phyloP scores from a whole-genome alignment of 2,113 vertebrate species.

The Mesoclemmys tuberculata region DNA sequence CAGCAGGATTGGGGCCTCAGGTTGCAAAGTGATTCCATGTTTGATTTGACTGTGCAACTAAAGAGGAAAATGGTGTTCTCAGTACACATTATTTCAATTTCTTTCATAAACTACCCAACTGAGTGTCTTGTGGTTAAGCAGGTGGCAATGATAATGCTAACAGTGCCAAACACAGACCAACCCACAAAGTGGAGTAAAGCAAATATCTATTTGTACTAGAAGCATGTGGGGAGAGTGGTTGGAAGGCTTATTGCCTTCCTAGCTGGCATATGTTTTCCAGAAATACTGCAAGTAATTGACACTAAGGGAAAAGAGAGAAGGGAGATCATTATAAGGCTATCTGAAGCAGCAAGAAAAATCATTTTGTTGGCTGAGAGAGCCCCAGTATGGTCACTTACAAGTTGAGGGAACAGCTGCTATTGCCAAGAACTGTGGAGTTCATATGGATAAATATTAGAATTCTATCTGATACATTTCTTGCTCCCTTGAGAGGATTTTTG shows the following conservation, averaged over 20 bases:
- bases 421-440: not conserved
- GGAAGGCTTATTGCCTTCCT: conserved; percentile 8
- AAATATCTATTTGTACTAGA: conserved; percentile 17
- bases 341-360: not conserved
- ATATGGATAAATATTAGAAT: not conserved
- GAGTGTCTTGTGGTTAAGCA: not conserved
- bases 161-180: not conserved
- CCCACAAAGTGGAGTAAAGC: not conserved
- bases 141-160: not conserved
- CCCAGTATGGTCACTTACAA: not conserved
- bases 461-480: not conserved
- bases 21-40: not conserved
- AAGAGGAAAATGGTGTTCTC: not conserved
- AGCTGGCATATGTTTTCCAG: conserved; percentile 34
- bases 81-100: not conserved
- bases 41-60: not conserved
- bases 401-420: not conserved
- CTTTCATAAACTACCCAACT: not conserved
- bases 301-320: conserved; percentile 49
- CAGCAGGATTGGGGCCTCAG: not conserved
- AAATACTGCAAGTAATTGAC: conserved; percentile 43
- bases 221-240: not conserved
- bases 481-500: not conserved
- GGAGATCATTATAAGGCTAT: conserved; percentile 7
- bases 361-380: not conserved